phyloP scores from a whole-genome alignment of 2,113 vertebrate genomes.

The Butastur rufipennis region DNA sequence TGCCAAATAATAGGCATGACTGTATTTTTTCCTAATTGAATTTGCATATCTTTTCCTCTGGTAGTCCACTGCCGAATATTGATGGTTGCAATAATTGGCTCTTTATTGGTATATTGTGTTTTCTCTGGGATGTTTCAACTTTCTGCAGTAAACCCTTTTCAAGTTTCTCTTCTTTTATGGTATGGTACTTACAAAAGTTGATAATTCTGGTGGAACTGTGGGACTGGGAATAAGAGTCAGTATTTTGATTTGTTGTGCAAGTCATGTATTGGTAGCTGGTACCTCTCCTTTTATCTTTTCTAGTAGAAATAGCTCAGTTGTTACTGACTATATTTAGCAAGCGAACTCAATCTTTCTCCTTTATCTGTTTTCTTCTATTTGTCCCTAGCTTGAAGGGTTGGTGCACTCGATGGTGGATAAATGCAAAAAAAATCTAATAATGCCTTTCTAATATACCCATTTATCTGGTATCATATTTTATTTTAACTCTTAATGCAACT shows the following conservation, averaged over 20 bases:
- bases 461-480: conserved; percentile 47
- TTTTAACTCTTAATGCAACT: conserved; percentile 62
- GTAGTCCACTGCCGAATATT: neutral
- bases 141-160: neutral
- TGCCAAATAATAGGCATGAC: neutral
- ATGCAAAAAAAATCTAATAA: conserved; percentile 59
- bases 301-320: neutral
- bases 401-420: conserved; percentile 5
- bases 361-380: conserved; percentile 25
- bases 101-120: conserved; percentile 32
- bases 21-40: conserved; percentile 22
- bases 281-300: conserved; percentile 3
- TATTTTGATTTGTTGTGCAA: neutral
- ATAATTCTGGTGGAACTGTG: neutral
- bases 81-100: conserved; percentile 31
- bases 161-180: neutral
- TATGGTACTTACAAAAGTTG: neutral
- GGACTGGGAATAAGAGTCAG: neutral
- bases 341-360: neutral
- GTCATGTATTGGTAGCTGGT: neutral
- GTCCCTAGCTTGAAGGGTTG: conserved; percentile 30
- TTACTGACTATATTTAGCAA: conserved; percentile 8
- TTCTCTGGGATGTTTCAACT: neutral
- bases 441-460: conserved; percentile 30
- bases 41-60: conserved; percentile 9